Evolutionary conservation across 2,113 vertebrate species (phyloP).

Genomic region (Amazona vittata): DNA sequence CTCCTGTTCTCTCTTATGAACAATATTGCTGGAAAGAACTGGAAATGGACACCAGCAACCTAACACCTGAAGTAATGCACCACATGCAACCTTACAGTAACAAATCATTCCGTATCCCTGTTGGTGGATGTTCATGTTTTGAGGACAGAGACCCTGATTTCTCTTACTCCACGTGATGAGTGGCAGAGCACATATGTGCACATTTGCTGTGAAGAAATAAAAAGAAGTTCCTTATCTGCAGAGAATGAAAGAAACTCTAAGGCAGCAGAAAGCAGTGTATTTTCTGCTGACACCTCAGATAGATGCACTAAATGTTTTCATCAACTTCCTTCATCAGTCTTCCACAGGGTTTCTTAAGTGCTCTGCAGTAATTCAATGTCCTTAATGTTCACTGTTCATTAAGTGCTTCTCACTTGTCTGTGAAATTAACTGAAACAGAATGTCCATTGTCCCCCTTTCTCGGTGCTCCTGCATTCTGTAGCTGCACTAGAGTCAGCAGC

Average conservation of each 20-base stretch:
- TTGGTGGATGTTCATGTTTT: background rate
- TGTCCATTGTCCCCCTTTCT: background rate
- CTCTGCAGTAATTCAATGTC: background rate
- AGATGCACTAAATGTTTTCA: background rate
- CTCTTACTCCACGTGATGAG: background rate
- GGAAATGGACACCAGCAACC: background rate
- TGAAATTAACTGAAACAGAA: slow-evolving; percentile 13
- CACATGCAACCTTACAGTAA: background rate
- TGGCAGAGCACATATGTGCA: background rate
- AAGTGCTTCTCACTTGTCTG: background rate
- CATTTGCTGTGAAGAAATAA: background rate
- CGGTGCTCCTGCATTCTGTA: background rate
- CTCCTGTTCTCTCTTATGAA: background rate
- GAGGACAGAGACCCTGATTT: background rate
- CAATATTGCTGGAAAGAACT: background rate
- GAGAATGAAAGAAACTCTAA: background rate
- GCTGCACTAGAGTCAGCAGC: background rate
- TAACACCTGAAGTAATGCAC: background rate
- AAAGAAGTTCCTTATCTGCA: background rate
- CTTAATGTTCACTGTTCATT: background rate
- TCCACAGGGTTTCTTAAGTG: background rate
- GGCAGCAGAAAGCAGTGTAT: background rate
- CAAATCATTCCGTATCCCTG: background rate
- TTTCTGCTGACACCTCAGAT: background rate
- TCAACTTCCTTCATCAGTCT: background rate